Percentiles rank a stretch among this genome's conserved stretches.
Evolutionary conservation across 1,140 invertebrate species (phyloP).

Genomic region (Magallana gigas): DNA sequence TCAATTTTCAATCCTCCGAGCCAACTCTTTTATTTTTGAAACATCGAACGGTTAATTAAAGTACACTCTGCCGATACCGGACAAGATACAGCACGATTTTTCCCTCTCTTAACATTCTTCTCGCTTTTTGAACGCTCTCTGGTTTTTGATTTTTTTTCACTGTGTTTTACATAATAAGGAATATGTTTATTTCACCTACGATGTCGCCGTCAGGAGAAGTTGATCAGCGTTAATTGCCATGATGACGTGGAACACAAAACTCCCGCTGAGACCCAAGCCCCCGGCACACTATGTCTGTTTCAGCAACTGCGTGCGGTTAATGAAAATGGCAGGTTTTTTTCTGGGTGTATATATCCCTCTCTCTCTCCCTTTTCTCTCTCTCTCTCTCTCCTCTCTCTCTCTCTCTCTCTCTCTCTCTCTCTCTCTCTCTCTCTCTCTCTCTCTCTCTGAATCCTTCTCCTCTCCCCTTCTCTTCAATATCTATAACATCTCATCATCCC

Average conservation of each 20-base stretch:
- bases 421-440: too few species aligned
- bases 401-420: too few species aligned
- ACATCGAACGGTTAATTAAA: constrained; percentile 21
- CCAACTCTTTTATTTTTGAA: constrained; percentile 23
- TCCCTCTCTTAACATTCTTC: not conserved
- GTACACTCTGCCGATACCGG: not conserved
- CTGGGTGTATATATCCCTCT: not conserved
- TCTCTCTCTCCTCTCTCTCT: too few species aligned
- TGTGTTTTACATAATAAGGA: not conserved
- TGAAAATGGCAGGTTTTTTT: constrained; percentile 5
- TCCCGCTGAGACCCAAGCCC: not conserved
- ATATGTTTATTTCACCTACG: constrained; percentile 9
- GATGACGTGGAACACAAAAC: constrained; percentile 13
- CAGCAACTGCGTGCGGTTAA: constrained; percentile 21
- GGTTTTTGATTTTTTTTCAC: not conserved
- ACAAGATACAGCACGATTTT: not conserved
- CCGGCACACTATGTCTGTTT: not conserved
- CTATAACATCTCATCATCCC: too few species aligned
- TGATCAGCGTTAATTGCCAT: constrained; percentile 9
- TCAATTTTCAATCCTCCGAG: constrained; percentile 31
- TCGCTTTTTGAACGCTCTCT: constrained; percentile 20
- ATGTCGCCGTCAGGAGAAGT: constrained; percentile 15
- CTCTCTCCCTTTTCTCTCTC: too few species aligned
- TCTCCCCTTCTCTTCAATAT: too few species aligned
- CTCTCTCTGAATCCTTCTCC: too few species aligned